phyloP scores from a whole-genome alignment of 2,113 vertebrate genomes.

The Melospiza georgiana region DNA sequence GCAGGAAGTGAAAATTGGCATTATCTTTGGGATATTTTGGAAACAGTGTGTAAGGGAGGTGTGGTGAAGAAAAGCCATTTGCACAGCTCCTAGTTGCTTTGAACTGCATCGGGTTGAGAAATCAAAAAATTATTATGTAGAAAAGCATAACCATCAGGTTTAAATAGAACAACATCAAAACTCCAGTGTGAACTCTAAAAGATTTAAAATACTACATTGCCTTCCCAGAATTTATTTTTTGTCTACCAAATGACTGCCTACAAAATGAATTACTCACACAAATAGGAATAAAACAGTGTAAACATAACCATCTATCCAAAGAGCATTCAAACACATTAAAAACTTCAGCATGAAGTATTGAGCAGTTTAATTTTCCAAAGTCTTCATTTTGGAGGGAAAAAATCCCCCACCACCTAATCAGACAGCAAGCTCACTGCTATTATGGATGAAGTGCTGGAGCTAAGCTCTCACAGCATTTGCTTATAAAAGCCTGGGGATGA shows the following conservation, averaged over 20 bases:
- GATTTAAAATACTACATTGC: neutral
- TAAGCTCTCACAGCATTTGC: neutral
- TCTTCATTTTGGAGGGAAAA: neutral
- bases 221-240: constrained; percentile 21
- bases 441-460: neutral
- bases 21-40: neutral
- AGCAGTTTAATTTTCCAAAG: constrained; percentile 2
- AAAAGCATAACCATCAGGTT: neutral
- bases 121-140: neutral
- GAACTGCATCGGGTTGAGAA: neutral
- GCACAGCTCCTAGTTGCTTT: neutral
- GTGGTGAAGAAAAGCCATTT: neutral
- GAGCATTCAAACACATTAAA: neutral
- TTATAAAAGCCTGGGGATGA: neutral
- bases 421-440: neutral
- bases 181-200: neutral
- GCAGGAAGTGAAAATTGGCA: neutral
- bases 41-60: neutral
- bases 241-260: neutral
- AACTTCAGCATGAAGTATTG: neutral
- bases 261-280: neutral
- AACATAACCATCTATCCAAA: neutral
- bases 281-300: neutral
- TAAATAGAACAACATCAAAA: neutral
- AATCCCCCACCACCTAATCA: neutral